These are phyloP conservation scores for chimpanzee (Pan troglodytes) DNA, from an alignment of 2,113 vertebrate species.

Conservation along the genomic window NHGRI_mPanTro3-v2.1_pri NC_072407.2:133886001-133886500, in stretches of 20 bases:
- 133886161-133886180: neutral
- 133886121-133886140: neutral
- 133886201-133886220: neutral
- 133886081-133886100: neutral
- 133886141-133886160: neutral
- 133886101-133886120: neutral
- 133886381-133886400: neutral
- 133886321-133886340: neutral
- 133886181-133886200: neutral
- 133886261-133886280: neutral
- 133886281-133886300: neutral
- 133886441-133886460: neutral
- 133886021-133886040: neutral
- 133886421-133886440: neutral
- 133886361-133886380: fast-evolving
- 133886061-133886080: neutral
- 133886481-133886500: neutral
- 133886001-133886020: neutral
- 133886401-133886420: neutral
- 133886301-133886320: neutral
- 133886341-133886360: neutral
- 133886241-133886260: neutral
- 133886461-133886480: neutral
- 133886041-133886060: fast-evolving
- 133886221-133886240: neutral